Conservation (phyloP, 2,888 invertebrate species). For the Tetragonisca angustula region DNA sequence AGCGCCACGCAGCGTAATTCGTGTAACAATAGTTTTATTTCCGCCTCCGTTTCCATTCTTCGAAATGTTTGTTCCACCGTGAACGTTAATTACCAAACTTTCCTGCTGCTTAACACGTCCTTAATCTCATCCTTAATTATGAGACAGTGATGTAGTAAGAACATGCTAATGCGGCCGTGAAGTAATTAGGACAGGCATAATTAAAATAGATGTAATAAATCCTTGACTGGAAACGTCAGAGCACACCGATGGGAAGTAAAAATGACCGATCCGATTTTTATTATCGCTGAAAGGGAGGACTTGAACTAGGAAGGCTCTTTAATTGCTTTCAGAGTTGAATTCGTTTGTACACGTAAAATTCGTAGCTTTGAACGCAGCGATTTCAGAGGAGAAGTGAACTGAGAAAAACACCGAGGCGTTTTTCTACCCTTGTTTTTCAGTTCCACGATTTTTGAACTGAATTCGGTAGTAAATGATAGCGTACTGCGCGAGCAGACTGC, state of each 20-base stretch:
- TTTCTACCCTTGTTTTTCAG: no score
- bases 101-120: neutral
- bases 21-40: neutral
- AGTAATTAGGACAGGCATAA: constrained; percentile 13
- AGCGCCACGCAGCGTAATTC: neutral
- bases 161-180: neutral
- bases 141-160: constrained; percentile 10
- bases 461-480: no score
- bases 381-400: no score
- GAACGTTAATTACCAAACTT: neutral
- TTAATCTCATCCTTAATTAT: constrained; percentile 10
- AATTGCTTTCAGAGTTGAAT: neutral
- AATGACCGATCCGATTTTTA: neutral
- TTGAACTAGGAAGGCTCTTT: neutral
- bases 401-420: no score
- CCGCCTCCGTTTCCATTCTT: neutral
- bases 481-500: no score
- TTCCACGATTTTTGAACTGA: no score
- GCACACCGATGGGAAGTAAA: neutral
- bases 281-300: no score
- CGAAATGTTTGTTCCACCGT: neutral
- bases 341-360: neutral
- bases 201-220: constrained; percentile 7
- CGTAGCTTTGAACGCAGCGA: neutral
- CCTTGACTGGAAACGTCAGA: neutral